Base-by-base conservation (phyloP, 2,888 invertebrate species). In the Aphidius colemani region DNA sequence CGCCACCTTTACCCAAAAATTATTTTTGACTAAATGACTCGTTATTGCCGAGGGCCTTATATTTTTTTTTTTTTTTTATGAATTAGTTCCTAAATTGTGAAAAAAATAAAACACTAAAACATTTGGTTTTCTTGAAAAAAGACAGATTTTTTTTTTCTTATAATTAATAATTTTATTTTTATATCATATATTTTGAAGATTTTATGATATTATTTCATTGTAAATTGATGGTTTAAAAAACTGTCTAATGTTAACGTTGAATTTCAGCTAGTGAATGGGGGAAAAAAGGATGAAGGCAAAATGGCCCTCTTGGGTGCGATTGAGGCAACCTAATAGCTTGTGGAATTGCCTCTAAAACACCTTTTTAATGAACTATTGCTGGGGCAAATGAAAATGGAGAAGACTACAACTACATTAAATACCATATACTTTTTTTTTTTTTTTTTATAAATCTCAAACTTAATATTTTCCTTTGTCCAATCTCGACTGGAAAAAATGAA, bases 321-420 rank as follows among this genome's bases (percentile, higher is more conserved):
- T 84, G 83, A 82, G 78, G 79, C 85, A 85, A 85, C 86, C 87
- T 87, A 88, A 88, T 88, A 86, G 87, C 87, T 85, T 85, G 85
- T 86, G 86, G 86, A 88, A 88, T 88, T 86, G 88, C 87, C 86
- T 86, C 84, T 85, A 86, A 87, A 88, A 88, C 88, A 88, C 88
- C 88, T 88, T 88, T 88, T 88, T 88, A 88, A 88, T 88, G 88
- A 88, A 88, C 88, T 88, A 84, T 84, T 83, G 84, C 81, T 79
- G 77, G 81, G 79, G 82, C 82, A 84, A 84, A 84, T 84, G 83
- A 83, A 84, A 83, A 84, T 79, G 80, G 79, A 81, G 77, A 75
- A 78, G 75, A 75, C 75, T 75, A 77, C 74, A 75, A 71, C 69
- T 69, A 66, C 63, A 44, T 57, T 45, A 44, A 44, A 44, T 10